phyloP scores from a whole-genome alignment of 2,113 vertebrate genomes.

The Phyllostomus discolor region DNA sequence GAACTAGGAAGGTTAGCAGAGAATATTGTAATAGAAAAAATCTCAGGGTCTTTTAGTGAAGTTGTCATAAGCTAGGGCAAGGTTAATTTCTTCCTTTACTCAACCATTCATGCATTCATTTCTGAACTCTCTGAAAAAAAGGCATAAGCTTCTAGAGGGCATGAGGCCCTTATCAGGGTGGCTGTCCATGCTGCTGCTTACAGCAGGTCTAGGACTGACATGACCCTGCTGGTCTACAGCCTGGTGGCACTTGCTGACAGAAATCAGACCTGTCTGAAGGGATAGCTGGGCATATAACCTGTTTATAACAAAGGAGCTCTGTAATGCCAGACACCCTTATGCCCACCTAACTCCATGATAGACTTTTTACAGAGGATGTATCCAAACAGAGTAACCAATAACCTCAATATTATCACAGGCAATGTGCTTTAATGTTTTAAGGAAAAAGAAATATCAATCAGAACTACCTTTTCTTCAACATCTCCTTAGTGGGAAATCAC shows the following conservation, averaged over 20 bases:
- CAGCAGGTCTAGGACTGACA: neutral
- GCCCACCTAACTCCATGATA: slow-evolving; percentile 80
- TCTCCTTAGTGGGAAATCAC: slow-evolving; percentile 80
- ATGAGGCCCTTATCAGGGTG: neutral
- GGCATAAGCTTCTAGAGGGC: neutral
- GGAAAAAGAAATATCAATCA: slow-evolving; percentile 78
- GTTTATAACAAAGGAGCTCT: slow-evolving; percentile 73
- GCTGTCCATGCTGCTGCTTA: neutral
- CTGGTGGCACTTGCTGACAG: neutral
- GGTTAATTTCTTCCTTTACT: neutral
- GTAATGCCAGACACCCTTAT: slow-evolving; percentile 69
- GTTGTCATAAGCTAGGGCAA: neutral
- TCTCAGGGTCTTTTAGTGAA: neutral
- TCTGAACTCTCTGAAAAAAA: neutral
- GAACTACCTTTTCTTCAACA: slow-evolving; percentile 82
- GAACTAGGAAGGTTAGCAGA: neutral
- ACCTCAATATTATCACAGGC: slow-evolving; percentile 75
- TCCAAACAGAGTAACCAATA: slow-evolving; percentile 73
- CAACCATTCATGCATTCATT: neutral
- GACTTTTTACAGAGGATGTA: slow-evolving; percentile 83
- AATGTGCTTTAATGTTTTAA: slow-evolving; percentile 84
- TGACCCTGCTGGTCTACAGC: slow-evolving; percentile 8
- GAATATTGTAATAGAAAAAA: neutral
- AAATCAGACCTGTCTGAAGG: neutral
- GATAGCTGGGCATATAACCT: slow-evolving; percentile 50